Conservation (phyloP, 2,797 vertebrate species). For the Oreonectes daqikongensis region DNA sequence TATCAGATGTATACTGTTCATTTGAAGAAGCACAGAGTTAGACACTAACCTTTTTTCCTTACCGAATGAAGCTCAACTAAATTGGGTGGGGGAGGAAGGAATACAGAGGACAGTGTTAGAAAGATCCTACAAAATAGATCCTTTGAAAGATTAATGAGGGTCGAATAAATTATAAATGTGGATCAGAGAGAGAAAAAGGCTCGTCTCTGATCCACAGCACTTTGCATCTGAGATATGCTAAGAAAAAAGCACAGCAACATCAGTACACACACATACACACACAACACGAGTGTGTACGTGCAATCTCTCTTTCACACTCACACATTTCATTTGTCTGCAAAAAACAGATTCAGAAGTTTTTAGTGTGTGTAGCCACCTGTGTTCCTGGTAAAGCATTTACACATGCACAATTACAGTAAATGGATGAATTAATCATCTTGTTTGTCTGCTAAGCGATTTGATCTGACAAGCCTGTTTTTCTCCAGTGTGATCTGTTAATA, state of each 20-base stretch:
- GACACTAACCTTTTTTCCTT: constrained; percentile 86
- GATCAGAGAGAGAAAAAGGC: constrained; percentile 43
- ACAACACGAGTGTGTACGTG: neutral
- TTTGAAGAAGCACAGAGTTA: neutral
- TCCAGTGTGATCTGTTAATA: constrained; percentile 8
- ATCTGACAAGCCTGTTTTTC: constrained; percentile 39
- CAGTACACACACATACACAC: neutral
- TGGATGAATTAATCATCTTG: constrained; percentile 30
- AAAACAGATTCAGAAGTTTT: neutral
- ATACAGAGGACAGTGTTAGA: constrained; percentile 30
- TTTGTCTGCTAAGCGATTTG: constrained; percentile 33
- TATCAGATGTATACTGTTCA: neutral
- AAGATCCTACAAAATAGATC: constrained; percentile 50
- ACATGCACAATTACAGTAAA: constrained; percentile 23
- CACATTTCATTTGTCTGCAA: constrained; percentile 4
- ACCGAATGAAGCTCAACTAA: constrained; percentile 68
- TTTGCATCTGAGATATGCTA: constrained; percentile 26
- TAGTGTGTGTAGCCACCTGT: neutral
- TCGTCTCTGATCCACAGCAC: constrained; percentile 23
- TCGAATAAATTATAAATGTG: constrained; percentile 59
- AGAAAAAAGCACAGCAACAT: neutral
- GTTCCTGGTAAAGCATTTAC: constrained; percentile 34
- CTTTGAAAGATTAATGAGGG: constrained; percentile 55
- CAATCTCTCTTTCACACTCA: constrained; percentile 6
- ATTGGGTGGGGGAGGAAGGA: constrained; percentile 35